These are phyloP conservation scores for Exaiptasia diaphana DNA, from an alignment of 64 coral and sea anemone species.

Conservation along the genomic window DNA sequence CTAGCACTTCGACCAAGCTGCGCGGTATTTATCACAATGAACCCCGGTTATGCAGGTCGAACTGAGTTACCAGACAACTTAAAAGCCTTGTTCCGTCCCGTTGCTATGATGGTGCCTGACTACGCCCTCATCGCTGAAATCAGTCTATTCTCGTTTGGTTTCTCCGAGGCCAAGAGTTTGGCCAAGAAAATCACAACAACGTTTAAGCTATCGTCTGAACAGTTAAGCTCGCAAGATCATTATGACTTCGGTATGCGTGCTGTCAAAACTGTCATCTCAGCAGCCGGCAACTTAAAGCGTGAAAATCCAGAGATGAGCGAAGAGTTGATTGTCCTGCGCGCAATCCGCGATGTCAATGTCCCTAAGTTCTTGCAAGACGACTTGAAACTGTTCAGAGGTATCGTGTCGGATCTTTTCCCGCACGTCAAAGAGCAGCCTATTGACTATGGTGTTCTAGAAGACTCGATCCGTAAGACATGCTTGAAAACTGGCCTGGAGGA, in stretches of 20 bases:
- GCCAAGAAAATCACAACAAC: slow-evolving; percentile 99
- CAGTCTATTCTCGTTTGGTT: slow-evolving; percentile 94
- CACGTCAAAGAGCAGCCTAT: slow-evolving; percentile 86
- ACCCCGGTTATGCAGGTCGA: slow-evolving; percentile 95
- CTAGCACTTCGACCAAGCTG: slow-evolving; percentile 71
- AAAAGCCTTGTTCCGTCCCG: slow-evolving; percentile 93
- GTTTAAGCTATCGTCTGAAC: slow-evolving; percentile 95
- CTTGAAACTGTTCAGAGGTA: slow-evolving; percentile 92
- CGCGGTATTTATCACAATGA: slow-evolving; percentile 99
- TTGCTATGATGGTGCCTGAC: slow-evolving; percentile 99
- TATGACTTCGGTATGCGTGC: slow-evolving; percentile 99
- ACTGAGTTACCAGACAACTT: slow-evolving; percentile 95
- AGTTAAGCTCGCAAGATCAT: slow-evolving; percentile 98
- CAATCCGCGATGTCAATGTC: slow-evolving; percentile 99
- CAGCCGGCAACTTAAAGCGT: slow-evolving; percentile 92
- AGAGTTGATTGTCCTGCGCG: slow-evolving; percentile 94
- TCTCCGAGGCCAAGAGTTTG: slow-evolving; percentile 87
- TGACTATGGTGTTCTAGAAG: slow-evolving; percentile 93
- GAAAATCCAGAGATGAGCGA: slow-evolving; percentile 94
- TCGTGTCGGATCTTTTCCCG: slow-evolving; percentile 96
- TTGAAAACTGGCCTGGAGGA: slow-evolving; percentile 86
- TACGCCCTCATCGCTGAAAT: slow-evolving; percentile 96
- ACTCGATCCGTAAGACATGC: slow-evolving; percentile 86
- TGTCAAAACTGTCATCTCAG: slow-evolving; percentile 96
- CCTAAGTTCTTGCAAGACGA: slow-evolving; percentile 98